Evolutionary conservation across 2,888 invertebrate species (phyloP).

Genomic region (Drosophila conformis): DNA sequence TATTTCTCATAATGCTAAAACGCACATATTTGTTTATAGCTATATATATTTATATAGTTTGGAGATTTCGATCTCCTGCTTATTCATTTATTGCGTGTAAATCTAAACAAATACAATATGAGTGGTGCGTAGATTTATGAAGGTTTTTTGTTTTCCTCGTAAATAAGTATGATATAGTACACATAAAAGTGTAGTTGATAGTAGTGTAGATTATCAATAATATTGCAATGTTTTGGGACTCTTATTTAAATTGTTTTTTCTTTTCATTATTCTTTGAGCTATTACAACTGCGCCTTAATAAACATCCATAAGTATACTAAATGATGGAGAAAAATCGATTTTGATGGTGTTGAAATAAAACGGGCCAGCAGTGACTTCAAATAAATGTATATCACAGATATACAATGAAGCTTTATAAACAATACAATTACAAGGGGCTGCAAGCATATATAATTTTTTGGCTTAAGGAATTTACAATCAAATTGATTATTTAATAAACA

Average conservation of each 20-base stretch:
- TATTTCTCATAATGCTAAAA: conserved; percentile 65
- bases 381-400: conserved; percentile 52
- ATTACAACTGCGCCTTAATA: conserved; percentile 41
- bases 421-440: background rate
- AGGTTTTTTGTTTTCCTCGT: conserved; percentile 3
- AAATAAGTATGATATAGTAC: conserved; percentile 34
- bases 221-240: conserved; percentile 59
- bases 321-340: conserved; percentile 13
- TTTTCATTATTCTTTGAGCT: conserved; percentile 17
- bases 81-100: conserved; percentile 30
- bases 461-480: conserved; percentile 20
- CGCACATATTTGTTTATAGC: conserved; percentile 53
- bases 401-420: conserved; percentile 12
- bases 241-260: conserved; percentile 5
- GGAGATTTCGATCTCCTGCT: conserved; percentile 32
- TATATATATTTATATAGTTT: conserved; percentile 4
- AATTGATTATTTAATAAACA: conserved; percentile 27
- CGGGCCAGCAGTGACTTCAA: conserved; percentile 1
- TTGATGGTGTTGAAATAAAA: conserved; percentile 23
- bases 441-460: conserved; percentile 4
- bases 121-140: conserved; percentile 37
- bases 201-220: conserved; percentile 51
- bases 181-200: conserved; percentile 31
- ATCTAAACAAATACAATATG: conserved; percentile 38
- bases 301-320: conserved; percentile 16